Percentiles rank a stretch among this genome's conserved stretches.
phyloP scores from a whole-genome alignment of 2,113 vertebrate species.

The Hippolais icterina region DNA sequence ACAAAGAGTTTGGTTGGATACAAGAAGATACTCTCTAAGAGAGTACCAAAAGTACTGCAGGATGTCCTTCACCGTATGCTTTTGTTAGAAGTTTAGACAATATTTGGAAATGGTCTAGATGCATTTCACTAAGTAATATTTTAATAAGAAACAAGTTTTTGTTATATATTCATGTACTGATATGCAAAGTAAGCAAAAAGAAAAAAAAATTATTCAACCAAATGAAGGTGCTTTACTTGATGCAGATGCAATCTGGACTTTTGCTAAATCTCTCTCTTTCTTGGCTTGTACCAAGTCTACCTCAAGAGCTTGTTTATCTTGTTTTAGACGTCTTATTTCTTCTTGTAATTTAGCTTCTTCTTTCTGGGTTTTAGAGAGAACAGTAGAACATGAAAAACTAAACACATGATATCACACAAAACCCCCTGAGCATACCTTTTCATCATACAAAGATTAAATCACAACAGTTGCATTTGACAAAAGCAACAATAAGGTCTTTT shows the following conservation, averaged over 20 bases:
- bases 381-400: neutral
- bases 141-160: neutral
- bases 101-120: neutral
- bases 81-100: neutral
- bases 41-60: neutral
- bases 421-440: neutral
- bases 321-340: conserved; percentile 80
- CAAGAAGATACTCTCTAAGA: neutral
- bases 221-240: conserved; percentile 73
- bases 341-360: conserved; percentile 78
- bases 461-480: neutral
- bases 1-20: neutral
- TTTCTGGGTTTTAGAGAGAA: conserved; percentile 72
- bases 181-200: neutral
- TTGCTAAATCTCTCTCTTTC: conserved; percentile 83
- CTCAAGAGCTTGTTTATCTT: conserved; percentile 86
- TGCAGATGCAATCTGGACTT: conserved; percentile 71
- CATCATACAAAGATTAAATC: neutral
- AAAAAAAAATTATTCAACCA: neutral
- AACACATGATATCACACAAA: neutral
- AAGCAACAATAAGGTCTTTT: neutral
- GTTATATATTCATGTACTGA: neutral
- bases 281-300: conserved; percentile 83
- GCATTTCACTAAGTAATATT: neutral
- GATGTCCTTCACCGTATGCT: neutral